Conservation (phyloP, 2,797 vertebrate species). For the Paramormyrops hopkinsi region DNA sequence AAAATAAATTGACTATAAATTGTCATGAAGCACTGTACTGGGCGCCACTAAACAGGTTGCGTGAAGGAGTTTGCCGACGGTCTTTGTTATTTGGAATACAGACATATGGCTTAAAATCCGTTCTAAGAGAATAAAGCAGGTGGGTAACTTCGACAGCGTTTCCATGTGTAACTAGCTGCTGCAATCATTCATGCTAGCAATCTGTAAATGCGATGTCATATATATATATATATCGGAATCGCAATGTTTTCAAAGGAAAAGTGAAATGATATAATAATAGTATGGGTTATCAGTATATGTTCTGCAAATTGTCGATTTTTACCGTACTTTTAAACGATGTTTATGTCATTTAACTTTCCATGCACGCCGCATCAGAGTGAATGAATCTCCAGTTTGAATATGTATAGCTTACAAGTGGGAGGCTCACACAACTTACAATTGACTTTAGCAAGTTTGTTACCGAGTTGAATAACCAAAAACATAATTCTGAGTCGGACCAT, state of each 20-base stretch:
- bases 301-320: neutral
- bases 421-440: neutral
- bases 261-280: neutral
- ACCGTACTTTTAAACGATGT: neutral
- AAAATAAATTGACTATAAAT: conserved; percentile 28
- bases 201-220: neutral
- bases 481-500: neutral
- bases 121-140: conserved; percentile 29
- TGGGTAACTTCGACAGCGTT: conserved; percentile 13
- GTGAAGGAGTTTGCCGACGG: neutral
- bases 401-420: neutral
- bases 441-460: neutral
- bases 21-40: conserved; percentile 9
- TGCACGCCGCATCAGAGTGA: neutral
- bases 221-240: neutral
- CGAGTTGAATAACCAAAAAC: neutral
- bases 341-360: neutral
- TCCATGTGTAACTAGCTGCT: neutral
- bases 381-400: neutral
- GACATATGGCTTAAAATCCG: conserved; percentile 22
- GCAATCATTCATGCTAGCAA: neutral
- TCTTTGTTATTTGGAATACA: conserved; percentile 18
- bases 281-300: neutral
- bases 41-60: conserved; percentile 16
- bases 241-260: neutral